A percentile compares a stretch with the other conserved stretches of the same genome.
phyloP scores from a whole-genome alignment of 2,113 vertebrate genomes.

The Carollia perspicillata region DNA sequence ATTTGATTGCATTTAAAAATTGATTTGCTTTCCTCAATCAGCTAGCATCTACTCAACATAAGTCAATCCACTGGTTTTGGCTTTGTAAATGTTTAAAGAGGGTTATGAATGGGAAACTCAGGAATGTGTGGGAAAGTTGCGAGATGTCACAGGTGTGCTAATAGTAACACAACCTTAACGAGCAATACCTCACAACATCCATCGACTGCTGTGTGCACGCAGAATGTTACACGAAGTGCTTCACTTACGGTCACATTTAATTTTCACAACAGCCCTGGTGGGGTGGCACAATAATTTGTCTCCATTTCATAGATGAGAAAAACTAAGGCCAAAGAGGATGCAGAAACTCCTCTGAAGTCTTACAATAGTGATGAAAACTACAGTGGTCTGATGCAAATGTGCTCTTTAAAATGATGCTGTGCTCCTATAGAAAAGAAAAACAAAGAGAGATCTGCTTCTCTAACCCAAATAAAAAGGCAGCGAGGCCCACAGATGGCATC shows the following conservation, averaged over 20 bases:
- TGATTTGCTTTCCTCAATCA: neutral
- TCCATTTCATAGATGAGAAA: neutral
- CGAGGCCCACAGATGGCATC: constrained; percentile 59
- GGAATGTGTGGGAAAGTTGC: neutral
- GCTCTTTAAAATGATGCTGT: neutral
- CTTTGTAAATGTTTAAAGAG: neutral
- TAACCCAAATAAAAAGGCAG: constrained; percentile 43
- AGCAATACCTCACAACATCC: neutral
- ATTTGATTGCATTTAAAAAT: neutral
- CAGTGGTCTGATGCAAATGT: neutral
- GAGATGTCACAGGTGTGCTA: neutral
- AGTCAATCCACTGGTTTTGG: neutral
- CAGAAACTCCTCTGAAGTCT: neutral
- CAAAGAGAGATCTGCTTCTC: neutral
- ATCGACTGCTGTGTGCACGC: no score
- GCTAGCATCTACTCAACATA: neutral
- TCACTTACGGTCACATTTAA: neutral
- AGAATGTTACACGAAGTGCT: neutral
- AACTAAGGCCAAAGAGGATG: neutral
- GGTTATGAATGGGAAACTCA: neutral
- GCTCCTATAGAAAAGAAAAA: neutral
- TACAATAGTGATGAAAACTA: neutral
- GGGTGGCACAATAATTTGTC: neutral
- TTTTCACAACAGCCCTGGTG: neutral
- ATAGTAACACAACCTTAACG: neutral